These are phyloP conservation scores for Macrochelys suwanniensis DNA, from an alignment of 2,797 vertebrate species.

Conservation along the genomic window DNA sequence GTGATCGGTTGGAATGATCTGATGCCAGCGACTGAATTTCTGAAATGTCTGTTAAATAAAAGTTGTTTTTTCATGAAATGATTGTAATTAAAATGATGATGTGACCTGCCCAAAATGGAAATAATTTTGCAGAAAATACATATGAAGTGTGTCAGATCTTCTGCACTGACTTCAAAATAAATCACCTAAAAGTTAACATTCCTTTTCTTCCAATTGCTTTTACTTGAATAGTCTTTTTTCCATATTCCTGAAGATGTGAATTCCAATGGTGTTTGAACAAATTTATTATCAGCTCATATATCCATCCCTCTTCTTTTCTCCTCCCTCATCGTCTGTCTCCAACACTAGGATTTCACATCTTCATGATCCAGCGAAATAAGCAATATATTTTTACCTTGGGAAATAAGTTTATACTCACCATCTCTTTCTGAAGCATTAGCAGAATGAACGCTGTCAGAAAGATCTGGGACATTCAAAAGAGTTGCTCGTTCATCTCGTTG, in stretches of 20 bases:
- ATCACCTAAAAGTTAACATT: not conserved
- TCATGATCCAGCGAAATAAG: not conserved
- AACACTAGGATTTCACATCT: not conserved
- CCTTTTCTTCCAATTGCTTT: not conserved
- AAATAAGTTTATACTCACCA: constrained; percentile 83
- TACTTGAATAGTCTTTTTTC: not conserved
- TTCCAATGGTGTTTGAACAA: constrained; percentile 4
- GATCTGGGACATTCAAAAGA: constrained; percentile 96
- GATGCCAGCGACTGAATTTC: constrained; percentile 99
- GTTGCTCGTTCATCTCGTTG: constrained; percentile 97
- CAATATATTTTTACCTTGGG: not conserved
- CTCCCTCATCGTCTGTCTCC: constrained; percentile 36
- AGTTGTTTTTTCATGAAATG: constrained; percentile 76
- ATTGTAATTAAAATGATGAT: constrained; percentile 65
- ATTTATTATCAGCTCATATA: not conserved
- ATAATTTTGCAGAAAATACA: constrained; percentile 50
- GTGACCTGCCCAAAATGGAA: constrained; percentile 55
- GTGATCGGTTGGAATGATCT: constrained; percentile 97
- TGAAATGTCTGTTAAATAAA: constrained; percentile 94
- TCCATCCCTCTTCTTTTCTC: not conserved
- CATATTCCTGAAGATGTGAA: not conserved
- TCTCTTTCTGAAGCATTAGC: constrained; percentile 98
- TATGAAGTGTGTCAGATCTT: constrained; percentile 43
- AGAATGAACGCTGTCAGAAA: constrained; percentile 98
- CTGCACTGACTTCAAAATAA: not conserved